A percentile compares a stretch with the other conserved stretches of the same genome.
phyloP scores from a whole-genome alignment of 2,113 vertebrate genomes.

The Recurvirostra avosetta region DNA sequence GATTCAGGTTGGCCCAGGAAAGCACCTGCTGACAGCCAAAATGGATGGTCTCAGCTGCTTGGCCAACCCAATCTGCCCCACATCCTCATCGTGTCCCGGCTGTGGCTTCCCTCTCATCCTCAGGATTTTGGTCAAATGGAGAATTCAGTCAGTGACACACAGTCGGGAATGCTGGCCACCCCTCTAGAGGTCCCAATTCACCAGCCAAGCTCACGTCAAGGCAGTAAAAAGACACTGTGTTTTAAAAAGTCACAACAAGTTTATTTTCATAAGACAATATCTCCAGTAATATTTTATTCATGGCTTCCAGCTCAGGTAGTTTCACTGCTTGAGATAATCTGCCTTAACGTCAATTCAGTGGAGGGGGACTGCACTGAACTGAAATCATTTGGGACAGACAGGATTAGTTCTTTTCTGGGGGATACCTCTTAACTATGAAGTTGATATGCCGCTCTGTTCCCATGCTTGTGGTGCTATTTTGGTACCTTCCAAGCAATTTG shows the following conservation, averaged over 20 bases:
- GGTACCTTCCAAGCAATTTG: neutral
- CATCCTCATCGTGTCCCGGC: neutral
- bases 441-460: neutral
- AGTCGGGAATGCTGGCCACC: neutral
- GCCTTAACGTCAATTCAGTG: accelerated
- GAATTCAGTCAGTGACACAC: neutral
- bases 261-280: neutral
- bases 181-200: neutral
- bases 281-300: conserved; percentile 2
- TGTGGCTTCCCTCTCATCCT: neutral
- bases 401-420: neutral
- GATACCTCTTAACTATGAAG: neutral
- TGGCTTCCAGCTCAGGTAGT: neutral
- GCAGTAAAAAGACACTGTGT: neutral
- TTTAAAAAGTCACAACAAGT: neutral
- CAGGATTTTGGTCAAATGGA: neutral
- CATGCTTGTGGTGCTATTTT: neutral
- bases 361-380: neutral
- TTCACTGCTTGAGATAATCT: neutral
- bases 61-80: neutral
- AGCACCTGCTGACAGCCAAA: neutral
- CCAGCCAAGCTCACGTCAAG: neutral
- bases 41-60: neutral
- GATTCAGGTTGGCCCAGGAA: neutral
- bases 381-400: neutral